Evolutionary conservation across 2,888 invertebrate genomes (phyloP).

Genomic region (Noctua janthina): DNA sequence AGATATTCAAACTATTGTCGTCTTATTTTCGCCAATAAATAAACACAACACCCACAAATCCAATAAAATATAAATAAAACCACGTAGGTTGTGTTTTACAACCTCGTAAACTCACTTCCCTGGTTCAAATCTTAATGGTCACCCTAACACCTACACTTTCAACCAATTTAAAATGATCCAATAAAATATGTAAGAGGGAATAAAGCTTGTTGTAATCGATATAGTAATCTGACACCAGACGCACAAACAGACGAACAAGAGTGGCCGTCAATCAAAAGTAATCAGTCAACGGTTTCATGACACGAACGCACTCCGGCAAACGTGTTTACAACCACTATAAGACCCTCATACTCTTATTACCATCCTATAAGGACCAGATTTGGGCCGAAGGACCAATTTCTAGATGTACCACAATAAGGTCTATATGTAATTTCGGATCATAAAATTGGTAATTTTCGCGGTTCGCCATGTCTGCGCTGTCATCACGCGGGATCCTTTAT

Average conservation of each 20-base stretch:
- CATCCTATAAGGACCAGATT: constrained; percentile 51
- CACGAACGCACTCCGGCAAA: constrained; percentile 54
- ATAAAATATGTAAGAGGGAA: constrained; percentile 61
- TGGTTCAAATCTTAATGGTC: constrained; percentile 64
- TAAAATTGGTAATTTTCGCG: constrained; percentile 78
- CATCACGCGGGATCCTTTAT: constrained; percentile 79
- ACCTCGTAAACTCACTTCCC: constrained; percentile 64
- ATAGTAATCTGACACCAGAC: constrained; percentile 67
- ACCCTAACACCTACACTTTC: constrained; percentile 55
- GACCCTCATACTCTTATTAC: constrained; percentile 26
- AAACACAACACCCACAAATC: constrained; percentile 67
- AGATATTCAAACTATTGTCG: constrained; percentile 47
- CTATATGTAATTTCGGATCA: constrained; percentile 76
- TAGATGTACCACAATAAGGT: constrained; percentile 25
- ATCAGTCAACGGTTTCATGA: constrained; percentile 71
- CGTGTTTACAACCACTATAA: background rate
- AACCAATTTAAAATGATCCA: constrained; percentile 65
- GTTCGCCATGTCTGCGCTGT: constrained; percentile 76
- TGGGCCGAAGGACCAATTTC: constrained; percentile 2
- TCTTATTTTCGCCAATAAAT: constrained; percentile 64
- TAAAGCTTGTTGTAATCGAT: constrained; percentile 63
- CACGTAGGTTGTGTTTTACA: constrained; percentile 65
- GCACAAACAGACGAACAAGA: constrained; percentile 70
- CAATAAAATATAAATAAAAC: constrained; percentile 68
- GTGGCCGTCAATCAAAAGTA: constrained; percentile 70